phyloP scores from a whole-genome alignment of 1,140 invertebrate species.

The Aleiodes sp. region DNA sequence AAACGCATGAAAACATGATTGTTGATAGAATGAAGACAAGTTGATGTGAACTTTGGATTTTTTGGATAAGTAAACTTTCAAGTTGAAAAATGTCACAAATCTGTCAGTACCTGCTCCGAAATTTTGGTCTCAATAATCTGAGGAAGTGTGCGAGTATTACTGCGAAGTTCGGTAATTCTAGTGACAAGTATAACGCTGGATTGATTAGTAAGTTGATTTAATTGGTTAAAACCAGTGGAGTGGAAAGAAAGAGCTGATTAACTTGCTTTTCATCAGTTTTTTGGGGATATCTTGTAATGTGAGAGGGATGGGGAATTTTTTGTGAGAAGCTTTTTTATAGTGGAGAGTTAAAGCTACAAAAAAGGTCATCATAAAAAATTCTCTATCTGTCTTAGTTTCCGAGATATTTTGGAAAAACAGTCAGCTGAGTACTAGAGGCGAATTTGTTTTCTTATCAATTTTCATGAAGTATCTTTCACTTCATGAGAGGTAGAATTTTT shows the following conservation, averaged over 20 bases:
- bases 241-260: no score
- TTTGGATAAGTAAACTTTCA: background rate
- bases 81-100: conserved; percentile 27
- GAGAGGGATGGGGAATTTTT: no score
- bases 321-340: background rate
- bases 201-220: conserved; percentile 52
- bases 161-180: conserved; percentile 15
- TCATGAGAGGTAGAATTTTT: no score
- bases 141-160: conserved; percentile 10
- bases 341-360: background rate
- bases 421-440: no score
- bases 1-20: background rate
- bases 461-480: no score
- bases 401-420: no score
- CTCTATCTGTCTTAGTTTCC: no score
- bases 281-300: background rate
- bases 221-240: no score
- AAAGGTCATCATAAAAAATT: no score
- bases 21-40: background rate
- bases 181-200: conserved; percentile 49
- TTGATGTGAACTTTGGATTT: background rate
- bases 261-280: no score
- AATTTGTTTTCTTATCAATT: no score
- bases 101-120: conserved; percentile 32
- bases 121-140: conserved; percentile 22